Evolutionary conservation across 1,140 invertebrate genomes (phyloP).

Genomic region (Drosophila parvula): DNA sequence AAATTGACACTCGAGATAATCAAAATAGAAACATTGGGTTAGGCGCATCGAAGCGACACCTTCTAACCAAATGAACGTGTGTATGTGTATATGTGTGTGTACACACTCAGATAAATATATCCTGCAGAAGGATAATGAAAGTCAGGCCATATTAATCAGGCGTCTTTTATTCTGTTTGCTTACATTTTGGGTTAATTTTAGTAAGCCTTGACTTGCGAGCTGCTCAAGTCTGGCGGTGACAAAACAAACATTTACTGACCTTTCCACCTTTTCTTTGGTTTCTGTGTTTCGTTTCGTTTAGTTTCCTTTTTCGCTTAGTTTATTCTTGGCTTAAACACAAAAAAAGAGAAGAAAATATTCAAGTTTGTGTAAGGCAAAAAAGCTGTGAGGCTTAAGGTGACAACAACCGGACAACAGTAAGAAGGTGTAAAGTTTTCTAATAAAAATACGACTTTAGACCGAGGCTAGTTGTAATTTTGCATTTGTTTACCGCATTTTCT

Average conservation of each 20-base stretch:
- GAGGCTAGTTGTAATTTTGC: constrained; percentile 62
- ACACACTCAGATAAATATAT: not conserved
- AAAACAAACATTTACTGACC: constrained; percentile 34
- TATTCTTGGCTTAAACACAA: constrained; percentile 12
- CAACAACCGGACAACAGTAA: not conserved
- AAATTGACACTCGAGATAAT: constrained; percentile 80
- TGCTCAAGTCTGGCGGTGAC: constrained; percentile 6
- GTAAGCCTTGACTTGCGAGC: constrained; percentile 20
- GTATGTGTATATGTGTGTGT: not conserved
- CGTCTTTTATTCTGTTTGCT: constrained; percentile 33
- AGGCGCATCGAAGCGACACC: constrained; percentile 16
- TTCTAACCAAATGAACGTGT: constrained; percentile 15
- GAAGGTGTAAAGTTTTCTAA: constrained; percentile 58
- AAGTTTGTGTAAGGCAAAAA: constrained; percentile 9
- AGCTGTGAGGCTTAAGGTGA: constrained; percentile 15
- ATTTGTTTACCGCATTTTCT: constrained; percentile 46
- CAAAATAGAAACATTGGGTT: constrained; percentile 64
- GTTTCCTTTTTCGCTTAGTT: not conserved
- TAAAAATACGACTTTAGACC: constrained; percentile 50
- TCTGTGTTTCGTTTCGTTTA: not conserved
- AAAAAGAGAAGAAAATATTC: constrained; percentile 12
- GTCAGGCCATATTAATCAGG: constrained; percentile 33
- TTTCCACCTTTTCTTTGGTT: constrained; percentile 10
- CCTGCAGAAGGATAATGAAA: constrained; percentile 11
- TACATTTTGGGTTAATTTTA: constrained; percentile 29